These are phyloP conservation scores for Popillia japonica DNA, from an alignment of 1,140 invertebrate genomes.

Conservation along the genomic window DNA sequence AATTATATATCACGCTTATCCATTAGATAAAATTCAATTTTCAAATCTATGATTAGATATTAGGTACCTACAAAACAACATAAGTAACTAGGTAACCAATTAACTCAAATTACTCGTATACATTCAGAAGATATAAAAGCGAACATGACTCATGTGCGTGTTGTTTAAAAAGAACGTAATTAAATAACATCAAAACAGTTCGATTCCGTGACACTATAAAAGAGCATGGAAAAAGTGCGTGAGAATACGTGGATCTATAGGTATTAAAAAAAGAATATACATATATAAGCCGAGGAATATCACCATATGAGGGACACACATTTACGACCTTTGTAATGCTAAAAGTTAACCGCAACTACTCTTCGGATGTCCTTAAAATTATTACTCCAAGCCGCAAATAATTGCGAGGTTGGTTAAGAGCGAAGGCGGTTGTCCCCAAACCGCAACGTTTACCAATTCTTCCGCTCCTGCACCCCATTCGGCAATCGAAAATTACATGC, in stretches of 20 bases:
- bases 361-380: conserved; percentile 21
- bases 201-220: conserved; percentile 17
- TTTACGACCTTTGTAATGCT: conserved; percentile 22
- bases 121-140: background rate
- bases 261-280: background rate
- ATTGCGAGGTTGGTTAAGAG: conserved; percentile 27
- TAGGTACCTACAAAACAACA: background rate
- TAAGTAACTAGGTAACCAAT: conserved; percentile 20
- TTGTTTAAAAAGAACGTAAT: conserved; percentile 20
- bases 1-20: background rate
- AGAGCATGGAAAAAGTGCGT: conserved; percentile 21
- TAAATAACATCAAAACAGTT: conserved; percentile 19
- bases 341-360: conserved; percentile 29
- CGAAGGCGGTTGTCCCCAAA: conserved; percentile 33
- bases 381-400: conserved; percentile 30
- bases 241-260: background rate
- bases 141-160: conserved; percentile 24
- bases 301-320: background rate
- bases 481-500: conserved; percentile 20
- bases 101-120: background rate
- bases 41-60: conserved; percentile 1
- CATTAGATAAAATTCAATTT: conserved; percentile 21
- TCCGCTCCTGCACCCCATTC: background rate
- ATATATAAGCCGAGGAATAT: background rate
- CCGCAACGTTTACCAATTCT: conserved; percentile 23